Evolutionary conservation across 53 echinoderm and acorn worm genomes (phyloP).

Genomic region (Actinopyga echinites): DNA sequence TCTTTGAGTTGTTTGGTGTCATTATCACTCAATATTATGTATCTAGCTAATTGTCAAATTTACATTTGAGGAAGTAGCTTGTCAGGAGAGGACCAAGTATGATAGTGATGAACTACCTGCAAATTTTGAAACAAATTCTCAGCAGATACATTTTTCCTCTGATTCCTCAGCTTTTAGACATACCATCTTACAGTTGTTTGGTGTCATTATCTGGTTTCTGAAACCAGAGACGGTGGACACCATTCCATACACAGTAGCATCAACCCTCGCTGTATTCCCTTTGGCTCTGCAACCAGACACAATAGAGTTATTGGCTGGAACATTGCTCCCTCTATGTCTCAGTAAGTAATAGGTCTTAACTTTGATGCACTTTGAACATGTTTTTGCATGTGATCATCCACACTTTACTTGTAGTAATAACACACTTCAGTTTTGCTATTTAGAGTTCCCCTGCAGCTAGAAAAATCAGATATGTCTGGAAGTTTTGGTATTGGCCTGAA

Average conservation of each 20-base stretch:
- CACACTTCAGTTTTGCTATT: too few relatives aligned
- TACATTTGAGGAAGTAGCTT: too few relatives aligned
- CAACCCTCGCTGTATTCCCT: constrained; percentile 87
- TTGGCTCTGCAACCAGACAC: constrained; percentile 82
- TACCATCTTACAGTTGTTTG: constrained; percentile 90
- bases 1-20: constrained; percentile 83
- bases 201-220: constrained; percentile 88
- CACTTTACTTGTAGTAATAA: too few relatives aligned
- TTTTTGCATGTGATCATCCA: background rate
- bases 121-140: too few relatives aligned
- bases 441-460: too few relatives aligned
- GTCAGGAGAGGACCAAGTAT: too few relatives aligned
- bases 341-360: constrained; percentile 55
- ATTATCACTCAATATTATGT: constrained; percentile 44
- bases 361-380: background rate
- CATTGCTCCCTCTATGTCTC: constrained; percentile 82
- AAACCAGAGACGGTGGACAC: constrained; percentile 93
- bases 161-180: constrained; percentile 77
- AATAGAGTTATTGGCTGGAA: constrained; percentile 81
- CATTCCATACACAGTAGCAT: constrained; percentile 92
- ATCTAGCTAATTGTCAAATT: too few relatives aligned
- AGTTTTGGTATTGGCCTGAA: too few relatives aligned
- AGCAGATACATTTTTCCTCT: background rate
- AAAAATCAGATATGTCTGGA: too few relatives aligned
- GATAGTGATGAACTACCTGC: too few relatives aligned